Evolutionary conservation across 2,113 vertebrate genomes (phyloP).

Genomic region (Oncorhynchus tshawytscha): DNA sequence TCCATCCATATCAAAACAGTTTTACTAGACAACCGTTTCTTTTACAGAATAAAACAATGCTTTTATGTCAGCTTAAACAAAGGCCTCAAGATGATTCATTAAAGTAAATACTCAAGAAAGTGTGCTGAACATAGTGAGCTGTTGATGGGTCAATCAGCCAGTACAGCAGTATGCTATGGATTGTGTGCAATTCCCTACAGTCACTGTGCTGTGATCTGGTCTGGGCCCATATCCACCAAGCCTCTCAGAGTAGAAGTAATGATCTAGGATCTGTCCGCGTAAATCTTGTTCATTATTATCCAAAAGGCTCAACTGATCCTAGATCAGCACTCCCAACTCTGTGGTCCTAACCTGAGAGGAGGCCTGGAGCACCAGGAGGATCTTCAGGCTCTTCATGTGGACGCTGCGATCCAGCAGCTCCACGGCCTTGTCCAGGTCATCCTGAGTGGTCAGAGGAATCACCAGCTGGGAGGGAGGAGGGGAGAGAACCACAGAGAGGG

Average conservation of each 20-base stretch:
- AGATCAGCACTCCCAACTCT: too few species aligned
- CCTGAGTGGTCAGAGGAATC: slow-evolving; percentile 93
- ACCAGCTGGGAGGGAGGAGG: slow-evolving; percentile 77
- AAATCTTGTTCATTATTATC: too few species aligned
- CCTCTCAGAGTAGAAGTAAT: too few species aligned
- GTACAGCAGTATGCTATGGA: background rate
- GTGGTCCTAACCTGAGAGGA: slow-evolving; percentile 81
- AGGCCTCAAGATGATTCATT: background rate
- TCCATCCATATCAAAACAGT: background rate
- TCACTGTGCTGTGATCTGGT: background rate
- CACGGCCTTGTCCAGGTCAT: slow-evolving; percentile 96
- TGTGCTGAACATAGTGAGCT: background rate
- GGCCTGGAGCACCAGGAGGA: slow-evolving; percentile 87
- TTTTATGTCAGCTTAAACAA: background rate
- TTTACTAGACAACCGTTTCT: background rate
- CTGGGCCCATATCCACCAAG: background rate
- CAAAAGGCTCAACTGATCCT: too few species aligned
- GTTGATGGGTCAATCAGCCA: background rate
- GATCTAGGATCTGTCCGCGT: too few species aligned
- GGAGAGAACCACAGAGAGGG: too few species aligned
- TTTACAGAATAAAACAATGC: background rate
- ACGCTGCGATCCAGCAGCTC: slow-evolving; percentile 94
- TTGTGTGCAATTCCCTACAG: background rate
- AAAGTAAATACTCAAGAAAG: background rate
- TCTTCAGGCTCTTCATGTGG: slow-evolving; percentile 98